Evolutionary conservation across 2,888 invertebrate genomes (phyloP), one percentile per base, ranked within the genome.

Genomic region (Hecatera dysodea): DNA sequence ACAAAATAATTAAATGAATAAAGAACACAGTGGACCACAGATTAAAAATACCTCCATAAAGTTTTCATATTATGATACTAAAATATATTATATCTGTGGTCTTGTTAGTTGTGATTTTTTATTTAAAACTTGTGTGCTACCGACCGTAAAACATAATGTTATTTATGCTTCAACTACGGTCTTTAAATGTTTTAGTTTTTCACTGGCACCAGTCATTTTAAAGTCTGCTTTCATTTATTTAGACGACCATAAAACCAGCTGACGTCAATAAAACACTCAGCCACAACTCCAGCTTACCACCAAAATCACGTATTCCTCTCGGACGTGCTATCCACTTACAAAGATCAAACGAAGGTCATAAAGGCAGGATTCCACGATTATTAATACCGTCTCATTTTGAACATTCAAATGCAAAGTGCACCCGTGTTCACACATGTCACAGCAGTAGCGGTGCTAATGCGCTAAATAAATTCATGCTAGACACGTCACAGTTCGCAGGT

Each of bases 391-490:
- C 83, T 86, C 85, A 87, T 84, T 83, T 79, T 73, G 78, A 75
- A 86, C 82, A 87, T 88, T 88, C 84, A 86, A 86, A 87, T 89
- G 87, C 87, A 88, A 87, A 87, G 84, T 87, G 87, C 86, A 88
- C 52, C 67, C 78, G 75, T 80, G 84, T 84, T 83, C 84, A 79
- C 89, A 88, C 85, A 81, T 85, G 88, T 82, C 83, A 82, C 76
- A 70, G 55, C 63, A 56, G 76, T 66, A 76, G 76, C 81, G 33
- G 50, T 44, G 81, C 82, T 89, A 89, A 90, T 88, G 87, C 85
- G 86, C 80, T 83, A 87, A 84, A 86, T 86, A 88, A 90, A 91
- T 88, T 87, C 90, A 91, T 91, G 87, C 90, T 75, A 85, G 84
- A 73, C 90, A 88, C 86, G 90, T 85, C 77, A 78, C 81, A 80